phyloP scores from a whole-genome alignment of 2,888 invertebrate species.

The Vannuccia rotundouncinata region DNA sequence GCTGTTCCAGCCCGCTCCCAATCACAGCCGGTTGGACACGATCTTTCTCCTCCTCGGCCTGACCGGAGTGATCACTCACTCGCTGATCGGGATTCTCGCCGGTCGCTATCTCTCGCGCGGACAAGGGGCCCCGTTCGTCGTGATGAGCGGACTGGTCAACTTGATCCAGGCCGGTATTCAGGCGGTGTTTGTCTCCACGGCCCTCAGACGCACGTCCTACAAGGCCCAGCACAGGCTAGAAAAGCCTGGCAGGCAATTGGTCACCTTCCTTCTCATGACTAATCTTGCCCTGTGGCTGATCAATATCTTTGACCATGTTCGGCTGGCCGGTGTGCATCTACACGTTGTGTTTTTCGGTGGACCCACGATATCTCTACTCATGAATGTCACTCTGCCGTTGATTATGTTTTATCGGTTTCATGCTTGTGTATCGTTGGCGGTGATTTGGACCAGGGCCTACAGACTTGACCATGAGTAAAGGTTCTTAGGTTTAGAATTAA shows the following conservation, averaged over 20 bases:
- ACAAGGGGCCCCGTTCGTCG: constrained; percentile 75
- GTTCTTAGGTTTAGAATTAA: too few species aligned
- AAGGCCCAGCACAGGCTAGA: constrained; percentile 83
- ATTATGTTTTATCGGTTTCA: constrained; percentile 93
- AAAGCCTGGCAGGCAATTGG: constrained; percentile 88
- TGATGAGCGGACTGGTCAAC: constrained; percentile 77
- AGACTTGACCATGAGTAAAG: constrained; percentile 59
- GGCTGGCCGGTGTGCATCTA: constrained; percentile 76
- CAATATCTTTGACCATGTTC: constrained; percentile 87
- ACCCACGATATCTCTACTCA: constrained; percentile 83
- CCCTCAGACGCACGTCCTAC: constrained; percentile 78
- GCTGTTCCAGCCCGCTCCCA: constrained; percentile 41
- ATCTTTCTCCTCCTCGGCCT: constrained; percentile 75
- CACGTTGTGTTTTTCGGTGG: constrained; percentile 87
- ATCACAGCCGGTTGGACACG: constrained; percentile 46
- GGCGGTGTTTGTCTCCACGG: constrained; percentile 83
- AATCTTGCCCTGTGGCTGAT: constrained; percentile 94
- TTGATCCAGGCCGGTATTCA: constrained; percentile 86
- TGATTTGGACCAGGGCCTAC: constrained; percentile 90
- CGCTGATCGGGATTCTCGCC: constrained; percentile 83
- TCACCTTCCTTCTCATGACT: constrained; percentile 86
- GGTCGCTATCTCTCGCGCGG: constrained; percentile 72
- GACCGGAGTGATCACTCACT: constrained; percentile 84
- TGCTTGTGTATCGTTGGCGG: constrained; percentile 82
- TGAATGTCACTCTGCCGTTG: constrained; percentile 81